phyloP scores from a whole-genome alignment of 2,113 vertebrate species.

The Lamprotornis superbus region DNA sequence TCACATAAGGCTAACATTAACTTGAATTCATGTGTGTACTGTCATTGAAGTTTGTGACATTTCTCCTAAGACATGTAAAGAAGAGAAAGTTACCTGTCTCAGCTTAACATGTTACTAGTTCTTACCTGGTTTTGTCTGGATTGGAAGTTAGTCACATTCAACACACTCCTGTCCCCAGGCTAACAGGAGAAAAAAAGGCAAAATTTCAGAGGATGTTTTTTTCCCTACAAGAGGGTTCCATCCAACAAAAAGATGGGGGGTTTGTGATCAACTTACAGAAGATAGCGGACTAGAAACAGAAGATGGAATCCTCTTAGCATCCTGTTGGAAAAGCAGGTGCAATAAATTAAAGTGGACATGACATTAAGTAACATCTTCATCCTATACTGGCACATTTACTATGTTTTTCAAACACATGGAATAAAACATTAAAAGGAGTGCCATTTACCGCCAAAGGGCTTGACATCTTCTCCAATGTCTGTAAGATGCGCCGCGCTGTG shows the following conservation, averaged over 20 bases:
- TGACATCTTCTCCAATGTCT: constrained; percentile 97
- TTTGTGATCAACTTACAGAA: constrained; percentile 79
- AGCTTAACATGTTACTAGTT: neutral
- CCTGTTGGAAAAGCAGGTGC: constrained; percentile 73
- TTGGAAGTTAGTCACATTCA: constrained; percentile 72
- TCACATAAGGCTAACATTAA: neutral
- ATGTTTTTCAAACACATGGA: neutral
- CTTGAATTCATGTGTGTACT: neutral
- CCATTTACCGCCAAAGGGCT: constrained; percentile 89
- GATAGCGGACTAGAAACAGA: constrained; percentile 76
- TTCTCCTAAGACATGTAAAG: neutral
- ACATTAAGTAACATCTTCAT: neutral
- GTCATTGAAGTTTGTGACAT: neutral
- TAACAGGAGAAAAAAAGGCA: constrained; percentile 51
- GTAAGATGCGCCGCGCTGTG: constrained; percentile 91
- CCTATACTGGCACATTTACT: neutral
- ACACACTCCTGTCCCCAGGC: constrained; percentile 79
- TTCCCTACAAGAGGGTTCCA: neutral
- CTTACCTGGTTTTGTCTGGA: constrained; percentile 86
- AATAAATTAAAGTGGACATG: neutral
- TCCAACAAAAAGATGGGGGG: neutral
- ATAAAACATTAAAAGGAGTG: neutral
- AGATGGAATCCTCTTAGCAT: constrained; percentile 94
- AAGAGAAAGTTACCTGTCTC: neutral
- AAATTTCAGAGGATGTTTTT: neutral